These are phyloP conservation scores for Limnephilus auricula DNA, from an alignment of 2,888 invertebrate genomes.

Conservation along the genomic window DNA sequence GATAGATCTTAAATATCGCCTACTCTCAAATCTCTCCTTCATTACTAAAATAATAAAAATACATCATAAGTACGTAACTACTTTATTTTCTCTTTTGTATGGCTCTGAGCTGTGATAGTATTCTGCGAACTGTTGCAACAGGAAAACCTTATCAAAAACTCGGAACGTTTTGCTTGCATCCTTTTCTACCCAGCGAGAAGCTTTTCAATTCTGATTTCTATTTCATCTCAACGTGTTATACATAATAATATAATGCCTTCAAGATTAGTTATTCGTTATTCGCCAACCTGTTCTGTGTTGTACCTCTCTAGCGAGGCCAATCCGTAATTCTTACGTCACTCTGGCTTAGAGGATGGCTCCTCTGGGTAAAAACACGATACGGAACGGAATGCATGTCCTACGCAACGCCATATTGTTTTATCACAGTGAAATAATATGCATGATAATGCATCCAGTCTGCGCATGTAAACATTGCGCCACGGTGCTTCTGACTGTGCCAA, in stretches of 20 bases:
- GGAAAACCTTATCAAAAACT: conserved; percentile 32
- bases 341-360: conserved; percentile 10
- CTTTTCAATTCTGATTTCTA: not conserved
- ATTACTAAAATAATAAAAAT: not conserved
- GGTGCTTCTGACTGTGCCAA: conserved; percentile 8
- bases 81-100: not conserved
- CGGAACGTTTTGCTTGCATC: not conserved
- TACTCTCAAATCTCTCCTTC: not conserved
- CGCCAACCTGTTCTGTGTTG: conserved; percentile 11
- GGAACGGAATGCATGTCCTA: conserved; percentile 15
- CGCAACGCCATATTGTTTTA: conserved; percentile 2
- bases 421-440: not conserved
- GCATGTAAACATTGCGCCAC: conserved; percentile 8
- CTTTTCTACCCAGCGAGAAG: not conserved
- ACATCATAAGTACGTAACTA: not conserved
- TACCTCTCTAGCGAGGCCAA: not conserved
- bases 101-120: not conserved
- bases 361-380: not conserved
- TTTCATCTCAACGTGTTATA: not conserved
- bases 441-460: not conserved
- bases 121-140: conserved; percentile 29
- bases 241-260: not conserved
- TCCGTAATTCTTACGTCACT: conserved; percentile 35
- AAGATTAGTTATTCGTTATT: conserved; percentile 14
- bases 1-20: not conserved